Percentiles rank a stretch among this genome's conserved stretches.
Evolutionary conservation across 2,113 vertebrate species (phyloP).

Genomic region (Rhynchomys soricoides): DNA sequence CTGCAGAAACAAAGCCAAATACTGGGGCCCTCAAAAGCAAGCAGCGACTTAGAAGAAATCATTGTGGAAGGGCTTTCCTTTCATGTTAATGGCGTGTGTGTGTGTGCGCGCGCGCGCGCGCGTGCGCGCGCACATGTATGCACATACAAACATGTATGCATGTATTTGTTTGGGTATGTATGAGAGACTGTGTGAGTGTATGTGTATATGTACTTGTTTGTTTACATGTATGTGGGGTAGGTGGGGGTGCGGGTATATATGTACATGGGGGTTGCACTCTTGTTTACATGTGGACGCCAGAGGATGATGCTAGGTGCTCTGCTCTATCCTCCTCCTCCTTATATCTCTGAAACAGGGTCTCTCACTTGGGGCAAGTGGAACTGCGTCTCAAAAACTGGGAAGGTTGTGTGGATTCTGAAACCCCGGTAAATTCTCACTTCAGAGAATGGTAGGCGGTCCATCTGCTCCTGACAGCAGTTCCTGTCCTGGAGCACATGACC

Average conservation of each 20-base stretch:
- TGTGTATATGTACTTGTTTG: background rate
- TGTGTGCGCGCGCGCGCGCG: background rate
- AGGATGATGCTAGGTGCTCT: background rate
- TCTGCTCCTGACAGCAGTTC: no score
- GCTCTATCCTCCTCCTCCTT: background rate
- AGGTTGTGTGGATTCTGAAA: no score
- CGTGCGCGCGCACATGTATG: background rate
- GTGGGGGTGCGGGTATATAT: background rate
- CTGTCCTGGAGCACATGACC: no score
- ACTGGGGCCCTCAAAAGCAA: background rate
- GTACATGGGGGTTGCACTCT: background rate
- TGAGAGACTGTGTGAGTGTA: background rate
- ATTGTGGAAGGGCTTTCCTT: background rate
- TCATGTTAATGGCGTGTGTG: background rate
- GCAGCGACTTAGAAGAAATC: background rate
- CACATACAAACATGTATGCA: background rate
- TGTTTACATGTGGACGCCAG: background rate
- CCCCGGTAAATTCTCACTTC: no score
- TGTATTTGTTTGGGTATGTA: background rate
- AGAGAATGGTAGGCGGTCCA: no score
- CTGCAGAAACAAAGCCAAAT: background rate
- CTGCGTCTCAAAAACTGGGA: no score
- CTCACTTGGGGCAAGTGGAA: background rate
- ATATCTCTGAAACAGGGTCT: background rate
- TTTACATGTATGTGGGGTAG: background rate